phyloP scores from a whole-genome alignment of 2,797 vertebrate genomes.

The Anolis apletophallus region DNA sequence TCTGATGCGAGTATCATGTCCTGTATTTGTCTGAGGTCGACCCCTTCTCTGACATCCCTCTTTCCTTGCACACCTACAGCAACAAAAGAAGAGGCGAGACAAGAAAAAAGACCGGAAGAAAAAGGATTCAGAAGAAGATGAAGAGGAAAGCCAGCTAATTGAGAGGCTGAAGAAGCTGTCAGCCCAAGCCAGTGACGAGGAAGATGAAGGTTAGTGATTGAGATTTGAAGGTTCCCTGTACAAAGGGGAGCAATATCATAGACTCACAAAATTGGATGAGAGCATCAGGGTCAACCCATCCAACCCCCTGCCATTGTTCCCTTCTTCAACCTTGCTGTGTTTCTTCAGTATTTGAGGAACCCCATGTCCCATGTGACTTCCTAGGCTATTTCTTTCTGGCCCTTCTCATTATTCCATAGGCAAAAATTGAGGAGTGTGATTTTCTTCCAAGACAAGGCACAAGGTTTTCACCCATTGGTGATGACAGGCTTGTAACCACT shows the following conservation, averaged over 20 bases:
- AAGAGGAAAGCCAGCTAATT: slow-evolving; percentile 83
- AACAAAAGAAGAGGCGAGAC: slow-evolving; percentile 88
- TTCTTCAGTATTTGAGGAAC: too few species aligned
- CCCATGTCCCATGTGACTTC: too few species aligned
- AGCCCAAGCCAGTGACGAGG: slow-evolving; percentile 85
- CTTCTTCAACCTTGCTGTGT: neutral
- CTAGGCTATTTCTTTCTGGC: too few species aligned
- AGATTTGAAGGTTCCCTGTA: neutral
- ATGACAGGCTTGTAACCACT: too few species aligned
- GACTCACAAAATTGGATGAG: too few species aligned
- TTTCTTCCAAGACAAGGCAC: too few species aligned
- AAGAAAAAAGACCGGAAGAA: slow-evolving; percentile 80
- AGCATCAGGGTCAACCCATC: too few species aligned
- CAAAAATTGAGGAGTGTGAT: too few species aligned
- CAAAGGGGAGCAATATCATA: too few species aligned
- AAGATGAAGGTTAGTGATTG: slow-evolving; percentile 74
- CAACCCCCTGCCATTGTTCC: neutral
- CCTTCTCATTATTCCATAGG: too few species aligned
- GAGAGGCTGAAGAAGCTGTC: slow-evolving; percentile 88
- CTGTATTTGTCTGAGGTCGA: neutral
- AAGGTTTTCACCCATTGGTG: too few species aligned
- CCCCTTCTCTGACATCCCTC: neutral
- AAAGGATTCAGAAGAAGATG: slow-evolving; percentile 76
- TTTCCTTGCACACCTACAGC: slow-evolving; percentile 63
- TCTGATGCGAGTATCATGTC: neutral